Conservation (phyloP, 2,113 vertebrate genomes). For the Archilochus colubris region DNA sequence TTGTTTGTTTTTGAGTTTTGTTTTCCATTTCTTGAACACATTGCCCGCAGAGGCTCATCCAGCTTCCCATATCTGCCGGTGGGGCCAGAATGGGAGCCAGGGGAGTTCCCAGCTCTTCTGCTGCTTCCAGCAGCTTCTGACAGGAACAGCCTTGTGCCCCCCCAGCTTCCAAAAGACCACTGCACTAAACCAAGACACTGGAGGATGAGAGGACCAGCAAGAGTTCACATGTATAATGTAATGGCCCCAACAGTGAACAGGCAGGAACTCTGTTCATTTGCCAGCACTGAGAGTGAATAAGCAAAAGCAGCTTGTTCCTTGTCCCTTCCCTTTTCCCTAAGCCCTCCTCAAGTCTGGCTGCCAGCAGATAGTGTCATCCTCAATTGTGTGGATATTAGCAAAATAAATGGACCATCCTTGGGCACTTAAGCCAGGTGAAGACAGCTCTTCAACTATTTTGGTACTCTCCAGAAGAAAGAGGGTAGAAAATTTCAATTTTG, state of each 20-base stretch:
- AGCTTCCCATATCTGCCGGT: too few relatives aligned
- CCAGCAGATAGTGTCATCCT: not conserved
- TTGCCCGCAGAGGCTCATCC: too few relatives aligned
- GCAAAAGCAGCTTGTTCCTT: not conserved
- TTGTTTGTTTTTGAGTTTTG: too few relatives aligned
- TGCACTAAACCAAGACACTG: too few relatives aligned
- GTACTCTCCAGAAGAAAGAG: not conserved
- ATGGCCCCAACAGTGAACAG: not conserved
- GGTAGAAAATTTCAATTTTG: not conserved
- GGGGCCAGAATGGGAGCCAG: too few relatives aligned
- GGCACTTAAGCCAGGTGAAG: not conserved
- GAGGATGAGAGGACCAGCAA: not conserved
- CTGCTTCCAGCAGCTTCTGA: too few relatives aligned
- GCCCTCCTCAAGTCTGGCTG: rapidly evolving
- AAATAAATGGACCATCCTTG: not conserved
- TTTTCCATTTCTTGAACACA: too few relatives aligned
- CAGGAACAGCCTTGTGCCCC: too few relatives aligned
- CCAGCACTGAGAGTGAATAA: not conserved
- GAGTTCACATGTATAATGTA: rapidly evolving
- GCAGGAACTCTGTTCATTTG: not conserved
- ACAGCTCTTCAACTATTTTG: not conserved
- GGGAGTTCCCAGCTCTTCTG: too few relatives aligned
- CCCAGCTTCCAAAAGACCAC: too few relatives aligned
- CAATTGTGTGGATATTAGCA: not conserved
- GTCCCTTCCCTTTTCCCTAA: not conserved